Percentiles rank a stretch among this genome's conserved stretches.
These are phyloP conservation scores for Watersipora subatra DNA, from an alignment of 1,140 invertebrate genomes.

Conservation along the genomic window DNA sequence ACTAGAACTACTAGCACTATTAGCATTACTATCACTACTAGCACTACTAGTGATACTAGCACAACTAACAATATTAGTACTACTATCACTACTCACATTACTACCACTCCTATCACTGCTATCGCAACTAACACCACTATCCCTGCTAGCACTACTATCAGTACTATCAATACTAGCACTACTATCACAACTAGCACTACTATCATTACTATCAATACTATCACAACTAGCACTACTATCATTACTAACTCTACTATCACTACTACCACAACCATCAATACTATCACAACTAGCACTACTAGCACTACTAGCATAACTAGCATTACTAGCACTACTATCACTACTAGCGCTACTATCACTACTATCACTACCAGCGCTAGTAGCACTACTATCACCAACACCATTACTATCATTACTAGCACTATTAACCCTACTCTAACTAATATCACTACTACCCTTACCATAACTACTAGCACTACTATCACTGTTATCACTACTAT, in stretches of 20 bases:
- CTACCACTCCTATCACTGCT: conserved; percentile 11
- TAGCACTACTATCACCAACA: conserved; percentile 8
- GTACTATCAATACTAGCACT: conserved; percentile 10
- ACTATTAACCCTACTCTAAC: no score
- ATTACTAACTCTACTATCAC: conserved; percentile 5
- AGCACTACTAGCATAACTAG: conserved; percentile 4
- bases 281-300: conserved; percentile 6
- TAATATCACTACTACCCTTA: no score
- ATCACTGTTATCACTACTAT: no score
- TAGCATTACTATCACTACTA: conserved; percentile 6
- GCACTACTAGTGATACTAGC: conserved; percentile 7
- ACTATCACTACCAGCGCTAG: conserved; percentile 8
- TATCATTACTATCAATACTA: conserved; percentile 9
- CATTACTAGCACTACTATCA: conserved; percentile 7
- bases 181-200: conserved; percentile 9
- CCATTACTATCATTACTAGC: neutral
- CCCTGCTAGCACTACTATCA: conserved; percentile 7
- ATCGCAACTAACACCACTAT: conserved; percentile 9
- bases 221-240: conserved; percentile 3
- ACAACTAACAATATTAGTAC: conserved; percentile 7
- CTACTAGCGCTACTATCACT: conserved; percentile 7
- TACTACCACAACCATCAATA: conserved; percentile 6
- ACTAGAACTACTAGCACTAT: conserved; percentile 6
- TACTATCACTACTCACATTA: conserved; percentile 8
- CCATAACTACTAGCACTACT: no score